A percentile compares a stretch with the other conserved stretches of the same genome.
Conservation (phyloP, 2,888 invertebrate species). For the Chrysodeixis includens region DNA sequence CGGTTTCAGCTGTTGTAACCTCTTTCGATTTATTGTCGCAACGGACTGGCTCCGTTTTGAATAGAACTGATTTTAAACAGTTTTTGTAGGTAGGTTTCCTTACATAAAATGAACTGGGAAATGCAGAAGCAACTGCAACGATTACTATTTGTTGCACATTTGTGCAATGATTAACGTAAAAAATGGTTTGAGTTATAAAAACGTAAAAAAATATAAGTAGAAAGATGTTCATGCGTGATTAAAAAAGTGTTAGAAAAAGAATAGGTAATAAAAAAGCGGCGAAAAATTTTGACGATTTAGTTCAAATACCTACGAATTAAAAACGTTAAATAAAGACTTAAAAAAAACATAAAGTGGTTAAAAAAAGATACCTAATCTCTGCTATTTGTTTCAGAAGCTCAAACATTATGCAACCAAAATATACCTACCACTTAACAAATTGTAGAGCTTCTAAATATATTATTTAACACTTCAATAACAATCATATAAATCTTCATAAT, state of each 20-base stretch:
- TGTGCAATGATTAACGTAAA: not conserved
- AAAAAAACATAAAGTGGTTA: no score
- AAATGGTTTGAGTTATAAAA: no score
- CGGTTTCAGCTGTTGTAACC: conserved; percentile 41
- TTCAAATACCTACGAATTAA: no score
- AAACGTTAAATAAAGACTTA: no score
- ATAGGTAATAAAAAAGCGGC: no score
- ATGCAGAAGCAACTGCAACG: not conserved
- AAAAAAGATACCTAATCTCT: no score
- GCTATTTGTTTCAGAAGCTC: not conserved
- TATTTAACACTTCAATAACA: not conserved
- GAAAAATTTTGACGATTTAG: no score
- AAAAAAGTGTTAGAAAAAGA: no score
- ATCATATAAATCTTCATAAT: not conserved
- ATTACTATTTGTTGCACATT: not conserved
- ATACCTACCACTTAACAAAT: not conserved
- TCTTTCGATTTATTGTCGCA: conserved; percentile 42
- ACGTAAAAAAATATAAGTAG: no score
- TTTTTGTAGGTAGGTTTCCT: not conserved
- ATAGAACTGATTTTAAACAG: conserved; percentile 10
- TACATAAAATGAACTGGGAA: not conserved
- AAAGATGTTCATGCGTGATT: no score
- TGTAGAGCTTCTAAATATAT: not conserved
- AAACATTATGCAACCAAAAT: not conserved
- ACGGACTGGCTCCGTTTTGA: conserved; percentile 30